phyloP scores from a whole-genome alignment of 2,113 vertebrate genomes.

The Hystrix brachyura region DNA sequence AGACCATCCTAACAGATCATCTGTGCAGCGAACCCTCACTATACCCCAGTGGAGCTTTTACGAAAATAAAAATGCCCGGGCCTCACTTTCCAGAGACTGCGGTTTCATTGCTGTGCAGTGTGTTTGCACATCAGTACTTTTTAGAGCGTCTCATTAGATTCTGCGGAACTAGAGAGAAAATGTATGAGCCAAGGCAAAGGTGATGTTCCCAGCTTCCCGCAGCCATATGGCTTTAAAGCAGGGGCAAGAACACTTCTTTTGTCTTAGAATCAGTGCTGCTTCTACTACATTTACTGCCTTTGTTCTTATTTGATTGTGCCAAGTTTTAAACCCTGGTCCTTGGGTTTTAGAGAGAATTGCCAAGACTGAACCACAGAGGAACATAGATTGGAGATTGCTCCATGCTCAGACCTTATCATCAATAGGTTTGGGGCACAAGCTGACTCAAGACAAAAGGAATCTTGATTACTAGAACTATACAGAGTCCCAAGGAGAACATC shows the following conservation, averaged over 20 bases:
- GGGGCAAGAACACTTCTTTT: background rate
- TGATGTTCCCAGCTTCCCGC: background rate
- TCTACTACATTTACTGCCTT: background rate
- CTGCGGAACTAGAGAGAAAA: background rate
- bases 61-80: background rate
- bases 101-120: background rate
- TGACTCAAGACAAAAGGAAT: background rate
- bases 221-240: background rate
- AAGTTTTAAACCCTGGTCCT: background rate
- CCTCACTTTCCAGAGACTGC: background rate
- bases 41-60: background rate
- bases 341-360: background rate
- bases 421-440: background rate
- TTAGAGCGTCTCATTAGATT: background rate
- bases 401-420: background rate
- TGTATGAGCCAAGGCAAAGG: background rate
- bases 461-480: background rate
- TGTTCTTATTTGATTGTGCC: background rate
- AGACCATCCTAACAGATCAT: background rate
- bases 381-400: background rate
- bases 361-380: background rate
- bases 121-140: background rate
- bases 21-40: background rate
- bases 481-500: background rate
- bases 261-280: background rate